phyloP scores from a whole-genome alignment of 2,797 vertebrate genomes.

The Acanthis flammea region DNA sequence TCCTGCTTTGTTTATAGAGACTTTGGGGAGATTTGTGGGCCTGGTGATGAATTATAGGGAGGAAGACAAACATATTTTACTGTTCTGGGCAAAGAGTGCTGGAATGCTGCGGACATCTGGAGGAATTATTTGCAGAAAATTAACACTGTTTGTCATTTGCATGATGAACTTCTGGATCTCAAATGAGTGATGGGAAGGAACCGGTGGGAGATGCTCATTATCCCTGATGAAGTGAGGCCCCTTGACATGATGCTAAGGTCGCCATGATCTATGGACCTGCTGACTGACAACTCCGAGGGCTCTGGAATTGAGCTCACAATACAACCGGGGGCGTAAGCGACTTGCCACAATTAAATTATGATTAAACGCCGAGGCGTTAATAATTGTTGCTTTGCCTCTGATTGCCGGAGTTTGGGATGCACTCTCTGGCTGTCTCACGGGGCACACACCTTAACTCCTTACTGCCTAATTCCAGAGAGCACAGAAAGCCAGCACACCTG shows the following conservation, averaged over 20 bases:
- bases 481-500: background rate
- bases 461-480: background rate
- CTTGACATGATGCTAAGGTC: constrained; percentile 59
- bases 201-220: constrained; percentile 63
- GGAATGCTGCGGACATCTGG: constrained; percentile 65
- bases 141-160: constrained; percentile 68
- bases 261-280: constrained; percentile 58
- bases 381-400: constrained; percentile 37
- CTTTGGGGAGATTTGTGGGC: constrained; percentile 70
- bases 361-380: constrained; percentile 39
- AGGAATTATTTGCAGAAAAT: constrained; percentile 77
- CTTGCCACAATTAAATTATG: background rate
- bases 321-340: background rate
- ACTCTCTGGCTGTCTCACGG: background rate
- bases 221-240: constrained; percentile 56
- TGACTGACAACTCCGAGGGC: constrained; percentile 35
- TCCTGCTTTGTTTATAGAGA: constrained; percentile 68
- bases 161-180: constrained; percentile 67
- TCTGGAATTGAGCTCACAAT: constrained; percentile 49
- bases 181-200: constrained; percentile 64
- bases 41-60: constrained; percentile 62
- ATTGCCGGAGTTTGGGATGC: background rate
- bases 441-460: constrained; percentile 9
- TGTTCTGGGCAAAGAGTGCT: constrained; percentile 59
- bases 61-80: constrained; percentile 72